phyloP scores from a whole-genome alignment of 2,888 invertebrate species.

The Nowickia ferox region DNA sequence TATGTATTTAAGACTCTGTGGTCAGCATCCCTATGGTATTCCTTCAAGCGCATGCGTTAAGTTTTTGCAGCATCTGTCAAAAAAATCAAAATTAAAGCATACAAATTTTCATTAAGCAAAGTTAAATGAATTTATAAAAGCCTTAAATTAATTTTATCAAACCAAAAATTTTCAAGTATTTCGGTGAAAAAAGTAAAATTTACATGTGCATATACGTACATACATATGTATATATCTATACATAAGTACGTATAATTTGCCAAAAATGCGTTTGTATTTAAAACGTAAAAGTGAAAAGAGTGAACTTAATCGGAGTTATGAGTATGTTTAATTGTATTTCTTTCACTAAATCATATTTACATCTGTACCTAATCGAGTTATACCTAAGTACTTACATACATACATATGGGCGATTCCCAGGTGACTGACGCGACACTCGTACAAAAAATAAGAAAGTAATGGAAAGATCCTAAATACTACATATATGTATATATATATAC shows the following conservation, averaged over 20 bases:
- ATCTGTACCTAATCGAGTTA: not conserved
- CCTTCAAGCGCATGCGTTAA: constrained; percentile 61
- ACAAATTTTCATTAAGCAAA: constrained; percentile 32
- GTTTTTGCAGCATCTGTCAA: constrained; percentile 71
- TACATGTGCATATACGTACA: not conserved
- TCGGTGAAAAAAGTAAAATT: constrained; percentile 6
- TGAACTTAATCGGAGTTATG: constrained; percentile 77
- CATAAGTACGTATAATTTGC: not conserved
- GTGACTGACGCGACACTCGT: too few relatives aligned
- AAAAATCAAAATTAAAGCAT: constrained; percentile 43
- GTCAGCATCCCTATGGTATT: constrained; percentile 61
- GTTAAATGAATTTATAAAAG: not conserved
- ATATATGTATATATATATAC: too few relatives aligned
- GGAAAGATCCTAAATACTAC: too few relatives aligned
- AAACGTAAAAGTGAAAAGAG: constrained; percentile 76
- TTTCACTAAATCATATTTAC: not conserved
- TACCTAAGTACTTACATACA: not conserved
- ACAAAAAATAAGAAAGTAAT: too few relatives aligned
- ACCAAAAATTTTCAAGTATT: not conserved
- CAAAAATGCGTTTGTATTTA: constrained; percentile 77
- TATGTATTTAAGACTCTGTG: constrained; percentile 1
- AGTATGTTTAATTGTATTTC: constrained; percentile 76
- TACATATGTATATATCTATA: too few relatives aligned
- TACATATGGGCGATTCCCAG: not conserved
- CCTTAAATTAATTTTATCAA: not conserved